Evolutionary conservation across 2,888 invertebrate genomes (phyloP), one percentile per base, ranked within the genome.

Genomic region (Iselma pallidipennis): DNA sequence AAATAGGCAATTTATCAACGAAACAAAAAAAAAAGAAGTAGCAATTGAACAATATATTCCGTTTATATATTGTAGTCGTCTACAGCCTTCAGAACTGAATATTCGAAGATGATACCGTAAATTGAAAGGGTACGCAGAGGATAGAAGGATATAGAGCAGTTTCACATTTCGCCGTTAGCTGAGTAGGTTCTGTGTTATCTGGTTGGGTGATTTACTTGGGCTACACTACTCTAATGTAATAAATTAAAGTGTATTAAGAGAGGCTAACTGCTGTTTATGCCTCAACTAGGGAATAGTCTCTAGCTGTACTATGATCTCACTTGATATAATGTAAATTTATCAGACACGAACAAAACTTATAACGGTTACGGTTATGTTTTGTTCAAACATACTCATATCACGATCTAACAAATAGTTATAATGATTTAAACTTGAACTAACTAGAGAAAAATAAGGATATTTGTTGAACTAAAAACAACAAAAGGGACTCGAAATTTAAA

Each of bases 231-330:
- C 53, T 64, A 59, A 65, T 58, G 62, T 57, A 57, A 67, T 67
- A 66, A 67, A 67, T 67, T 67, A 64, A 62, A 63, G 60, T 60
- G 60, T 67, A 67, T 67, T 67, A 66, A 66, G 67, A 66, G 67
- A 64, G 67, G 52, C 62, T 64, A 67, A 66, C 61, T 66, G 64
- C 60, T 66, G 63, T 66, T 66, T 63, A 66, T 63, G 66, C 53
- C 51, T 51, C 55, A 58, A 49, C 48, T 50, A 45, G 63, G 63
- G 66, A 63, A 55, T 60, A 50, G 55, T 55, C 19, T 19, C 10
- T 10, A 21, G 45, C 21, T 45, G 10, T 45, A 45, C 4, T 7
- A 10, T 37, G 37, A 6, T 37, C 5, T 10, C 45, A 21, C 12
- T 45, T 45, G 45, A 45, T 45, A 19, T 21, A 21, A 21, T 21